Base-by-base conservation (phyloP, 2,888 invertebrate species). In the Alcis repandata region DNA sequence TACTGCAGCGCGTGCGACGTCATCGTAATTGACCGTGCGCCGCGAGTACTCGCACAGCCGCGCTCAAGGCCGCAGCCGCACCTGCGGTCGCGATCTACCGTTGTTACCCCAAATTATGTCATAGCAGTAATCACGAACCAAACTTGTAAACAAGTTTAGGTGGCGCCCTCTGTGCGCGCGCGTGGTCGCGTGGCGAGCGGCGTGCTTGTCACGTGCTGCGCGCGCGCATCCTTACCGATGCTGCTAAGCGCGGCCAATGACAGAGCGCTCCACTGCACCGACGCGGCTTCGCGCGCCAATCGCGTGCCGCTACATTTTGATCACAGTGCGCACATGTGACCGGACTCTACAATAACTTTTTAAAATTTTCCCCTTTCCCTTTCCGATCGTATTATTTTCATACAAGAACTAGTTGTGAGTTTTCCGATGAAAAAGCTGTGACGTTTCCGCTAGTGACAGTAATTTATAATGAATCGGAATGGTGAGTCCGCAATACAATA, bases 301-400 rank as follows among this genome's bases (percentile, higher is more conserved):
- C 79, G 76, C 72, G 65, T 70, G 74, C 75, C 77, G 75, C 67
- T 78, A 79, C 77, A 79, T 75, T 79, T 76, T 73, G 79, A 70
- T 82, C 82, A 78, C 76, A 81, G 86, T 84, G 83, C 83, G 85
- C 88, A 91, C 92, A 90, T 92, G 92, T 92, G 91, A 91, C 86
- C 83, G 81, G 78, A 77, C 77, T 76, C 71, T 73, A 78, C 27
- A 43, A 22, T 38, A 51, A 49, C 68, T 70, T 67, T 72, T 56
- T 58, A 27, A 45, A 62, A 59, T 63, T 64, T 76, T 70, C 71
- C 65, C 65, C 58, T 67, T 63, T 67, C 51, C 63, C 54, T 15
- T 33, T 45, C 17, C 65, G 15, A 54, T 65, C 59, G 48, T 74
- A 67, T 68, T 73, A 61, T 49, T 57, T 57, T 53, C 59, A 48